These are phyloP conservation scores for Sebastes steindachneri DNA, from an alignment of 2,797 vertebrate genomes.

Conservation along the genomic window DNA sequence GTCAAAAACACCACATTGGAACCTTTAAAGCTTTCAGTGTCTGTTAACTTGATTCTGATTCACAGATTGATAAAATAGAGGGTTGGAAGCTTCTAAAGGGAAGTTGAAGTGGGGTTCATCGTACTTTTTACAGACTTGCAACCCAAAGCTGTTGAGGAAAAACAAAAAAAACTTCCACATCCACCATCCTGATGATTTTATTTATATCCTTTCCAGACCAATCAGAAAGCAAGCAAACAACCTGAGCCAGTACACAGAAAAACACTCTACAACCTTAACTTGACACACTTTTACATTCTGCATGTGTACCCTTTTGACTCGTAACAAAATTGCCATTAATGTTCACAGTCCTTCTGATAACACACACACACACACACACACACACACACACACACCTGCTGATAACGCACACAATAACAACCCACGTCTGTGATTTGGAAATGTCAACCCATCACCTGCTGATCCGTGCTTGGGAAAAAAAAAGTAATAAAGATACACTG, in stretches of 20 bases:
- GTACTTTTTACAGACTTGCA: neutral
- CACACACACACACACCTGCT: constrained; percentile 1
- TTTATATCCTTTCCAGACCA: neutral
- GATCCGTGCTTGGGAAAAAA: neutral
- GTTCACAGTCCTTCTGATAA: constrained; percentile 7
- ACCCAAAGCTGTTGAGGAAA: neutral
- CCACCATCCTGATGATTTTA: neutral
- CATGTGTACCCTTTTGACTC: neutral
- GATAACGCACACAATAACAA: constrained; percentile 30
- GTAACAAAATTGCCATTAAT: neutral
- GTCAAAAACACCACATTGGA: neutral
- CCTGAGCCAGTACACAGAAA: neutral
- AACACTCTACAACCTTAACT: neutral
- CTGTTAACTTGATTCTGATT: neutral
- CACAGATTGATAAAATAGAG: neutral
- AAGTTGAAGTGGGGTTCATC: neutral
- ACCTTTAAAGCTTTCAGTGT: neutral
- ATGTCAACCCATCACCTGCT: constrained; percentile 60
- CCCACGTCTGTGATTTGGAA: constrained; percentile 46
- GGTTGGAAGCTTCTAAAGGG: neutral
- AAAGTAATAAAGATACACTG: constrained; percentile 27
- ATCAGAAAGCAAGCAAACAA: neutral
- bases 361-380: neutral
- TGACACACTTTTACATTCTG: neutral
- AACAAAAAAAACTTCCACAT: neutral